Conservation (phyloP, 2,113 vertebrate species). For the Phaethon lepturus region DNA sequence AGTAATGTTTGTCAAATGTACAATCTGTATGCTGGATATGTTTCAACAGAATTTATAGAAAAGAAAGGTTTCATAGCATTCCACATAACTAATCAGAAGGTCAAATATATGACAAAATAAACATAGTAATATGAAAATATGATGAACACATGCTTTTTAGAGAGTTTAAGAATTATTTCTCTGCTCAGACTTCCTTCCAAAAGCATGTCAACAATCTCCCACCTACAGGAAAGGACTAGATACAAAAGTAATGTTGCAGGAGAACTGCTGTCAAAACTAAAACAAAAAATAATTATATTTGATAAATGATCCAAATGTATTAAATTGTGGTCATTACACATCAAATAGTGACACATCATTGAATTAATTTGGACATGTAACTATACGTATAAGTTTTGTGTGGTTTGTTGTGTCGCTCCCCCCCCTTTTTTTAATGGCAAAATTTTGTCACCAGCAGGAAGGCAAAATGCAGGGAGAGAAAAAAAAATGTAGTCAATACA, state of each 20-base stretch:
- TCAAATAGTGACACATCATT: neutral
- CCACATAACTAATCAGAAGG: neutral
- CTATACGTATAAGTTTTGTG: neutral
- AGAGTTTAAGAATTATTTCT: neutral
- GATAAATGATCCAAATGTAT: slow-evolving; percentile 13
- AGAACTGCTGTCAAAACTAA: neutral
- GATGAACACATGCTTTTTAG: neutral
- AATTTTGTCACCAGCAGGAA: neutral
- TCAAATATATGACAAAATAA: neutral
- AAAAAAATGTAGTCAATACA: neutral
- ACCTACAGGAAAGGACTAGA: neutral
- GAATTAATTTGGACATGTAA: neutral
- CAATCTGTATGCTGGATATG: neutral
- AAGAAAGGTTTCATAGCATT: neutral
- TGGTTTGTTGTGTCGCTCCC: neutral
- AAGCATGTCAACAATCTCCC: neutral
- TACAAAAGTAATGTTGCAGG: neutral
- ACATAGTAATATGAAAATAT: neutral
- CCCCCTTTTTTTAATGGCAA: neutral
- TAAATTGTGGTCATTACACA: neutral
- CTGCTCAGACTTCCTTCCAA: neutral
- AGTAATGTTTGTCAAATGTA: neutral
- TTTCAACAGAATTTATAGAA: neutral
- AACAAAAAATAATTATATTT: neutral
- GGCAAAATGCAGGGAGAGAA: neutral